Base-by-base conservation (phyloP, 2,797 vertebrate species). In the Syngnathus rostellatus region DNA sequence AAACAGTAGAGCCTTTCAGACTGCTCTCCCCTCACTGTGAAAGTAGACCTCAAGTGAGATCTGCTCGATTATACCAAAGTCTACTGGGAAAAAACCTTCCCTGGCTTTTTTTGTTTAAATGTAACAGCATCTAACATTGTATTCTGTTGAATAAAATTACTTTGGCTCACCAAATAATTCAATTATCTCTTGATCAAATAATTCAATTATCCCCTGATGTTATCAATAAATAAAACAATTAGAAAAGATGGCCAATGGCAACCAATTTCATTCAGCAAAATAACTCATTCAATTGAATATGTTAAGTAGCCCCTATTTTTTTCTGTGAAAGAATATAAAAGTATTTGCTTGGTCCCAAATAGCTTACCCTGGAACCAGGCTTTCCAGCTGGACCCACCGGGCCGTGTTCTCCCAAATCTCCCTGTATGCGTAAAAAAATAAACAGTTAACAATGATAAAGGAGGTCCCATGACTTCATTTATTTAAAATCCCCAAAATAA, bases 1-100 rank as follows among this genome's bases (percentile, higher is more conserved):
- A 76, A 92, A 95, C 94, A 96, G 90, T 89, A 83, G 74, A 72
- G 81, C 88, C 93, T 92, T 96, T 97, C 88, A 95, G 83, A 65
- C 69, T 19, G 55, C 69, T 83, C 81, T 90, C 82, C 72, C 81
- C 84, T 86, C 84, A 70, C 92, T 93, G 83, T 87, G 87, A 92
- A 93, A 94, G 94, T 89, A 93, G 79, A 80, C 54, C 77, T 70
- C 62, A 74, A 76, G 68, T 87, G 93, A 91, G 91, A 88, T 87
- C 71, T 89, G 85, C 43, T 39, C 77, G 77, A 77, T 85, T 87
- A 84, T 86, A 79, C 79, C 71, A 78, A 74, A 84, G 64, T 81
- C 76, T 86, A 82, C 81, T 63, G 51, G 43, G 59, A 68, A 83
- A 85, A 39, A 37, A 40, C 43, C 58, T 51, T 65, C 46, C 19